These are phyloP conservation scores for Drosophila funebris DNA, from an alignment of 1,140 invertebrate species.

Conservation along the genomic window DNA sequence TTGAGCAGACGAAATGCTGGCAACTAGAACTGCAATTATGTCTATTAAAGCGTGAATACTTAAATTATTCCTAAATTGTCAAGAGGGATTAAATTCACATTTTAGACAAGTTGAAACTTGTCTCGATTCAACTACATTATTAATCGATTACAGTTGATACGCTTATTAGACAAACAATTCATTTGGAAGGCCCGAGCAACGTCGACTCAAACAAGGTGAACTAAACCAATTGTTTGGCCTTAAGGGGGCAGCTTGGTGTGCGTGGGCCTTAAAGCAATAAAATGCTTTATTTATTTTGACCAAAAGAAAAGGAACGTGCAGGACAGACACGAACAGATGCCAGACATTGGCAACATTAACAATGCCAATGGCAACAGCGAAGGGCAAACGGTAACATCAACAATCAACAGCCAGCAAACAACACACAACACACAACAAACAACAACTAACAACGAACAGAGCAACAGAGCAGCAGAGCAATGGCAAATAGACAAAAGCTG, in stretches of 20 bases:
- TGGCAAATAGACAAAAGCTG: slow-evolving; percentile 68
- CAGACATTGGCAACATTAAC: slow-evolving; percentile 50
- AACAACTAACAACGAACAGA: no score
- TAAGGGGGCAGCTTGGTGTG: no score
- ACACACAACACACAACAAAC: slow-evolving; percentile 15
- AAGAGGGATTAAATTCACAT: neutral
- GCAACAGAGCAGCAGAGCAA: neutral
- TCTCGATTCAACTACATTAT: neutral
- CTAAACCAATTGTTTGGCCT: slow-evolving; percentile 36
- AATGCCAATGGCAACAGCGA: slow-evolving; percentile 42
- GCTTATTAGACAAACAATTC: slow-evolving; percentile 13
- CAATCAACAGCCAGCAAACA: slow-evolving; percentile 29
- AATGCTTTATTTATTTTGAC: slow-evolving; percentile 15
- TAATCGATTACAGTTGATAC: slow-evolving; percentile 35
- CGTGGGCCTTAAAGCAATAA: neutral
- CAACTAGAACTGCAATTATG: slow-evolving; percentile 4
- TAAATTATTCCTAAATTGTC: neutral
- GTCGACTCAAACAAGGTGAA: slow-evolving; percentile 45
- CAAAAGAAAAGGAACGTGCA: neutral
- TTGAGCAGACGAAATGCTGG: neutral
- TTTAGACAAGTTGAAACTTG: neutral
- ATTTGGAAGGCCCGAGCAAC: no score
- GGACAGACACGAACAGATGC: neutral
- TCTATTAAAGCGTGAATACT: slow-evolving; percentile 1
- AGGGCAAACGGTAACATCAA: neutral